Percentiles rank a stretch among this genome's conserved stretches.
These are phyloP conservation scores for Auanema sp. DNA, from an alignment of 2,888 invertebrate species.

Conservation along the genomic window DNA sequence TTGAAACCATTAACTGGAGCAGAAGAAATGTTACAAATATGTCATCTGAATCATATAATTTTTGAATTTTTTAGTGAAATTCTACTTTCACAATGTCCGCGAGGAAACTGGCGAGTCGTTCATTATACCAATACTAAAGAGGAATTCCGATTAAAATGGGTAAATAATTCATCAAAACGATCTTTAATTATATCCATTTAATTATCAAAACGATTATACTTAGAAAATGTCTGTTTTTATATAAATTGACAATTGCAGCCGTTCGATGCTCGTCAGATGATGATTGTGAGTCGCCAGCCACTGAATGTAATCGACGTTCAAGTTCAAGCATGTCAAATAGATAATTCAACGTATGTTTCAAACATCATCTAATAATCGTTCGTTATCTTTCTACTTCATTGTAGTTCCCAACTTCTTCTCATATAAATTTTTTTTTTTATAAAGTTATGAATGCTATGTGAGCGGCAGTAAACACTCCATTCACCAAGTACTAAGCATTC, in stretches of 20 bases:
- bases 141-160: conserved; percentile 37
- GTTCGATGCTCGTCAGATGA: conserved; percentile 27
- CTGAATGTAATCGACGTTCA: conserved; percentile 40
- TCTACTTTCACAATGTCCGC: conserved; percentile 35
- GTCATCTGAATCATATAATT: not conserved
- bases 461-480: too few relatives aligned
- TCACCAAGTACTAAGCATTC: too few relatives aligned
- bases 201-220: not conserved
- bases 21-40: conserved; percentile 36
- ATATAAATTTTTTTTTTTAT: too few relatives aligned
- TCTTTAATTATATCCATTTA: not conserved
- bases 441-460: too few relatives aligned
- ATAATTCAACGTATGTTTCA: not conserved
- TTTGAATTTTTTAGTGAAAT: conserved; percentile 33
- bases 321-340: conserved; percentile 31
- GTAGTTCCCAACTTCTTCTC: too few relatives aligned
- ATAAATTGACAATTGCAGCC: conserved; percentile 24
- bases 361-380: too few relatives aligned
- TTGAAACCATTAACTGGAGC: conserved; percentile 42
- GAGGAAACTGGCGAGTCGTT: conserved; percentile 39
- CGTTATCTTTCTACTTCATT: too few relatives aligned
- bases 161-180: conserved; percentile 11
- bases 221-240: conserved; percentile 1
- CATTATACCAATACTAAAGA: conserved; percentile 44
- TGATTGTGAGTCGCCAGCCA: conserved; percentile 32